Conservation (phyloP, 2,113 vertebrate genomes). For the Girardinichthys multiradiatus region DNA sequence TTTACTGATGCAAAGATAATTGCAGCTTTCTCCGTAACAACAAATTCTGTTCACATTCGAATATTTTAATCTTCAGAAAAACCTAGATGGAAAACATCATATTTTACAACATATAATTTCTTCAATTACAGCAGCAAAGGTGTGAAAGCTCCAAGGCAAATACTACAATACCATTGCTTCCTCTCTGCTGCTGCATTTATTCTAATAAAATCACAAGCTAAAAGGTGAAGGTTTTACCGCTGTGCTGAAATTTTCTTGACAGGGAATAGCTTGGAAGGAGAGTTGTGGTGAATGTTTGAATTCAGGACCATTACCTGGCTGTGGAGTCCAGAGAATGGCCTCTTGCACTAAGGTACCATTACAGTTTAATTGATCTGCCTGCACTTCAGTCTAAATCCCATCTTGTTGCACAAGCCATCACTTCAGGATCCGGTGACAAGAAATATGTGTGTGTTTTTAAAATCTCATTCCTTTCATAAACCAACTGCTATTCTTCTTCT, state of each 20-base stretch:
- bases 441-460: constrained; percentile 35
- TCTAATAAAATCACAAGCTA: constrained; percentile 55
- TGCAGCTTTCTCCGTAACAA: constrained; percentile 6
- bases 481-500: neutral
- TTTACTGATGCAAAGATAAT: constrained; percentile 28
- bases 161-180: too few relatives aligned
- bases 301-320: constrained; percentile 64
- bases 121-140: neutral
- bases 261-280: constrained; percentile 21
- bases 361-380: constrained; percentile 77
- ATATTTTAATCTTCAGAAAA: constrained; percentile 5
- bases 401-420: constrained; percentile 68
- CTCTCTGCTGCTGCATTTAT: constrained; percentile 26
- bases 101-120: neutral
- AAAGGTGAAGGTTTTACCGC: constrained; percentile 38
- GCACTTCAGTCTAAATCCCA: constrained; percentile 79
- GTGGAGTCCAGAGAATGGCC: constrained; percentile 62
- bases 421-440: constrained; percentile 70
- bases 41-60: constrained; percentile 18
- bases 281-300: constrained; percentile 52
- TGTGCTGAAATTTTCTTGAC: constrained; percentile 46
- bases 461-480: constrained; percentile 12
- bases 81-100: neutral
- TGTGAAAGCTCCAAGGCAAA: constrained; percentile 13
- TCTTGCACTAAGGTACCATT: constrained; percentile 75